Evolutionary conservation across 2,113 vertebrate genomes (phyloP).

Genomic region (Heterocephalus glaber): DNA sequence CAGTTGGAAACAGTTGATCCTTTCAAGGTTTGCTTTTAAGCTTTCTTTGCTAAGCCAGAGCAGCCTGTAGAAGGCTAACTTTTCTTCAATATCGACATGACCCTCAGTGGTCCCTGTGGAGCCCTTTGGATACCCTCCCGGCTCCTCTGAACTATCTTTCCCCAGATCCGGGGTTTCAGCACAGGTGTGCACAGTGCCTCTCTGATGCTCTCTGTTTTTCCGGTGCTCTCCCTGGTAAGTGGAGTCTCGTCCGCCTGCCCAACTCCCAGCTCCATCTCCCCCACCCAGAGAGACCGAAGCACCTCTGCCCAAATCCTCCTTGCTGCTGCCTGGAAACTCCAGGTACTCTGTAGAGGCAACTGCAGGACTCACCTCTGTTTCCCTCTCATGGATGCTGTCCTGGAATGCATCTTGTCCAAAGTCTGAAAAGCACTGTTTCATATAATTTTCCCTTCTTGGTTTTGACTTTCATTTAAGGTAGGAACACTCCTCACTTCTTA

Average conservation of each 20-base stretch:
- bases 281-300: background rate
- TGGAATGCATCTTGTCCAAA: background rate
- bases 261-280: background rate
- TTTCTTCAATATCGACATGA: background rate
- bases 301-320: background rate
- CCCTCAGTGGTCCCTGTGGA: background rate
- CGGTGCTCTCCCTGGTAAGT: background rate
- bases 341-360: background rate
- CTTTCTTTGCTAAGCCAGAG: background rate
- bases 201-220: background rate
- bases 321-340: background rate
- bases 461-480: background rate
- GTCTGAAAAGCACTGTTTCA: background rate
- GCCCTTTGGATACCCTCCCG: background rate
- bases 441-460: background rate
- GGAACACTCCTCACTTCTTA: background rate
- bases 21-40: background rate
- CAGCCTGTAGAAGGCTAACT: background rate
- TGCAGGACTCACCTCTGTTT: too few species aligned
- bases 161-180: rapidly evolving
- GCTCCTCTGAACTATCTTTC: background rate
- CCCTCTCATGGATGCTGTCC: too few species aligned
- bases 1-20: background rate
- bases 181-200: background rate
- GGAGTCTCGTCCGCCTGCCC: background rate